Base-by-base conservation (phyloP, 2,797 vertebrate genomes). In the Heterohyrax brucei region DNA sequence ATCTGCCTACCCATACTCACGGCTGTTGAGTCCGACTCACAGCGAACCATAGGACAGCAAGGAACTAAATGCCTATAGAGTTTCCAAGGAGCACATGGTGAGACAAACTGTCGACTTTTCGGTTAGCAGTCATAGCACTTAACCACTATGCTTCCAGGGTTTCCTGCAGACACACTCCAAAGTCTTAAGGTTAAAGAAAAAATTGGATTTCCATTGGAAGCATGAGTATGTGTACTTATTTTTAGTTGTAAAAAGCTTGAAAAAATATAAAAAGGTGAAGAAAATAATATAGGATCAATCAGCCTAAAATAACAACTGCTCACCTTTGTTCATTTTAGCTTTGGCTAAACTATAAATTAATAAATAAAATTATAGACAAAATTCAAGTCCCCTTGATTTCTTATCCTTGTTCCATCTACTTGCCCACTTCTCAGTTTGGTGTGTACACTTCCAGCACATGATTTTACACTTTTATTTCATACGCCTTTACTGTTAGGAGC, bases 381-480 rank as follows among this genome's bases (percentile, higher is more conserved):
- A 77, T 1, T 61, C 4, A 92, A 89, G 66, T 72, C n/a, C 1
- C 18, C 13, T 78, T 95, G 28, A 84, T 70, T 87, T 70, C 46
- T 76, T 33, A 9, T 16, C 59, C 59, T 89, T 76, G 70, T 61
- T 9, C 59, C 22, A 83, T 72, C 88, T 88, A 13, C 24, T 1
- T 93, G 10, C 2, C 87, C 26, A 75, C 39, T 72, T 61, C 62
- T 86, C 80, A 93, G 87, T 94, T 50, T 90, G 64, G 26, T 88
- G 46, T 46, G 59, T 73, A 84, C 24, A 30, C 9, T 87, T 84
- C 81, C 1, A 91, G 26, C 16, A 70, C 10, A 85, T n/a, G 56
- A 5, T 44, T 93, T 93, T 85, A 88, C 33, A 30, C 28, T 96
- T 94, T 75, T 66, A 73, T 90, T 95, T 85, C 46, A 72, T 28